These are phyloP conservation scores for Plumapathes pennacea DNA, from an alignment of 92 coral and sea anemone species.

Conservation along the genomic window DNA sequence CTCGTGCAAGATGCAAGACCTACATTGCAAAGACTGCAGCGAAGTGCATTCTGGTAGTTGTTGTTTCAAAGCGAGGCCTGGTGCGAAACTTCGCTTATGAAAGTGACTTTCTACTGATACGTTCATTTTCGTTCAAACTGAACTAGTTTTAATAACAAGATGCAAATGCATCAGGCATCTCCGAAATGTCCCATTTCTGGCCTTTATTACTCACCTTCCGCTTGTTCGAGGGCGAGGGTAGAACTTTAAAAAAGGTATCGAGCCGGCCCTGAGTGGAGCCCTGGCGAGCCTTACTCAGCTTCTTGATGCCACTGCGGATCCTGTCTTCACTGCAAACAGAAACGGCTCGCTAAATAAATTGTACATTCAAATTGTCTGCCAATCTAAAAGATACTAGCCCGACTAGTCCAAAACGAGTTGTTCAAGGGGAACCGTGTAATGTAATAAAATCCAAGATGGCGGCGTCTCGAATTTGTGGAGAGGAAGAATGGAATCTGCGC, in stretches of 20 bases:
- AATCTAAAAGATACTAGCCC: not conserved
- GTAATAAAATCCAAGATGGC: too few relatives aligned
- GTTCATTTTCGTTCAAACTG: too few relatives aligned
- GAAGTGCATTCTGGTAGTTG: too few relatives aligned
- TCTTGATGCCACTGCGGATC: conserved; percentile 82
- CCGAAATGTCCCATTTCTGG: not conserved
- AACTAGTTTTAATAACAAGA: not conserved
- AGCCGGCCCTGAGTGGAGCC: conserved; percentile 95
- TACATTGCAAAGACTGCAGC: too few relatives aligned
- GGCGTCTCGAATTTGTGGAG: too few relatives aligned
- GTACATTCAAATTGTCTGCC: not conserved
- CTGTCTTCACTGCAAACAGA: conserved; percentile 77
- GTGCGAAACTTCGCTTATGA: too few relatives aligned
- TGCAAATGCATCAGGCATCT: not conserved
- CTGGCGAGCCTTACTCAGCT: conserved; percentile 91
- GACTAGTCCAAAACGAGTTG: too few relatives aligned
- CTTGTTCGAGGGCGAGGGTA: conserved; percentile 70
- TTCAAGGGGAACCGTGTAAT: too few relatives aligned
- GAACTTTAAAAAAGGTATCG: conserved; percentile 89
- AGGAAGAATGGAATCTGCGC: too few relatives aligned
- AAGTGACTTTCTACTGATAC: too few relatives aligned
- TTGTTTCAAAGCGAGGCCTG: too few relatives aligned
- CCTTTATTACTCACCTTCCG: conserved; percentile 63
- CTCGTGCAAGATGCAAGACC: too few relatives aligned
- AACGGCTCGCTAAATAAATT: not conserved